Conservation (phyloP, 2,113 vertebrate genomes). For the Misgurnus mizolepis region DNA sequence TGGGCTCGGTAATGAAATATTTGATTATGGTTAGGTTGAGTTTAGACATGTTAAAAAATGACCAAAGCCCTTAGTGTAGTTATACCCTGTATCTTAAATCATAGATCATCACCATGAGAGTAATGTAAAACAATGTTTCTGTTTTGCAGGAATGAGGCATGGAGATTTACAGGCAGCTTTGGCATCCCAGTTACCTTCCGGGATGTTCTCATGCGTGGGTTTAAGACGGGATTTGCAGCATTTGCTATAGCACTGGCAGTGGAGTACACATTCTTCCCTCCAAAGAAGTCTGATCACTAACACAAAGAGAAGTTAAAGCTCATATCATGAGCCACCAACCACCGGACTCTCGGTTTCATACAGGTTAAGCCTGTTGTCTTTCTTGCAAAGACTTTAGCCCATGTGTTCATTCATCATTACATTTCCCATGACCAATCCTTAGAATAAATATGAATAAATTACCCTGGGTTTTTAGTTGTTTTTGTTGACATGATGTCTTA, state of each 20-base stretch:
- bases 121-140: neutral
- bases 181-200: constrained; percentile 74
- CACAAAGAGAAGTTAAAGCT: neutral
- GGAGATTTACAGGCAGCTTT: constrained; percentile 85
- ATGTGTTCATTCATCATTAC: neutral
- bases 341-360: constrained; percentile 27
- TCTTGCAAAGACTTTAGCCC: neutral
- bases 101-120: neutral
- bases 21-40: too few species aligned
- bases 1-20: constrained; percentile 83
- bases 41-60: too few species aligned
- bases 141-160: constrained; percentile 87
- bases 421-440: neutral
- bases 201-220: constrained; percentile 79
- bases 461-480: neutral
- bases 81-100: too few species aligned
- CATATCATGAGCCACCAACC: neutral
- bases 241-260: constrained; percentile 86
- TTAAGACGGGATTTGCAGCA: constrained; percentile 91
- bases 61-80: too few species aligned
- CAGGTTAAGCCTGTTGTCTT: constrained; percentile 11
- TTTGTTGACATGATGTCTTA: neutral
- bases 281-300: constrained; percentile 83
- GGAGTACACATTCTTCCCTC: constrained; percentile 85
- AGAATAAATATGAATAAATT: constrained; percentile 25